A percentile compares a stretch with the other conserved stretches of the same genome.
These are phyloP conservation scores for Petrocephalus sullivani DNA, from an alignment of 2,797 vertebrate species.

Conservation along the genomic window DNA sequence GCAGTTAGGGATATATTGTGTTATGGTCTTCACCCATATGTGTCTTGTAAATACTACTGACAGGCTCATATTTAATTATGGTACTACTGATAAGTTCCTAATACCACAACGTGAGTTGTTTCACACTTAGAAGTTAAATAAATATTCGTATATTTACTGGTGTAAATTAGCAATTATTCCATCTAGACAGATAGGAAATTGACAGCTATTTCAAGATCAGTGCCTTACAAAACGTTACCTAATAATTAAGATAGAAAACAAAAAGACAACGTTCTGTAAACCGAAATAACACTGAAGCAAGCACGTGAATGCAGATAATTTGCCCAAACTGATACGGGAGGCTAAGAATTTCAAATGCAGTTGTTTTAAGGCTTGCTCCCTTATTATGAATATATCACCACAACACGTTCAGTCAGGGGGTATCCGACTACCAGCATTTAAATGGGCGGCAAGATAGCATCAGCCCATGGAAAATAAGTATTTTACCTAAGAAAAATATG, in stretches of 20 bases:
- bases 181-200: too few species aligned
- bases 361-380: background rate
- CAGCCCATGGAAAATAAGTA: background rate
- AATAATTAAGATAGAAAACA: too few species aligned
- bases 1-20: background rate
- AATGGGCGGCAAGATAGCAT: background rate
- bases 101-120: background rate
- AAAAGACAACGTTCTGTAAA: too few species aligned
- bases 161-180: background rate
- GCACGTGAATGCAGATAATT: too few species aligned
- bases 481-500: background rate
- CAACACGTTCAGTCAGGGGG: background rate
- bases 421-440: background rate
- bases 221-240: too few species aligned
- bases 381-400: background rate
- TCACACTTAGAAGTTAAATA: background rate
- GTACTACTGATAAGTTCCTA: background rate
- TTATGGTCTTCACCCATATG: background rate
- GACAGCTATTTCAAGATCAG: too few species aligned
- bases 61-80: background rate
- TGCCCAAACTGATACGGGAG: too few species aligned
- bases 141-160: background rate
- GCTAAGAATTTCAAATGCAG: background rate
- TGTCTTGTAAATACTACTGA: background rate
- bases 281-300: too few species aligned